phyloP scores from a whole-genome alignment of 1,140 invertebrate genomes.

The Andricus grossulariae region DNA sequence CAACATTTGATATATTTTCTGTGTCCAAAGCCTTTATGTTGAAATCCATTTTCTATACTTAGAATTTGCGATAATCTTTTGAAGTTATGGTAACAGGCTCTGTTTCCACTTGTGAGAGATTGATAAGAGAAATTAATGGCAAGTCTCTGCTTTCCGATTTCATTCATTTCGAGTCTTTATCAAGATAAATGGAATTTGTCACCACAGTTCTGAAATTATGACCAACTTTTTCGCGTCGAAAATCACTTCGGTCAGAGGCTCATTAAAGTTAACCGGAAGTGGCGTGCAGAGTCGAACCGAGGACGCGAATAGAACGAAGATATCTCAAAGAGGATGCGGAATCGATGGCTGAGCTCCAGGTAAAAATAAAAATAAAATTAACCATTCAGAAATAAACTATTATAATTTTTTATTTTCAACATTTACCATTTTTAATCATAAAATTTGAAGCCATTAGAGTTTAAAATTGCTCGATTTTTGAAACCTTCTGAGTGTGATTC shows the following conservation, averaged over 20 bases:
- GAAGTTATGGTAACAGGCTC: too few relatives aligned
- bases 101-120: too few relatives aligned
- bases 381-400: background rate
- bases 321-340: constrained; percentile 52
- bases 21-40: too few relatives aligned
- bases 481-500: too few relatives aligned
- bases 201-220: background rate
- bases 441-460: too few relatives aligned
- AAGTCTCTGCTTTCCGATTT: background rate
- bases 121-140: too few relatives aligned
- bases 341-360: constrained; percentile 60
- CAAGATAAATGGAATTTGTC: background rate
- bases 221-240: background rate
- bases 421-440: too few relatives aligned
- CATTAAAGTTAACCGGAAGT: background rate
- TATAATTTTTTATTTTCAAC: background rate
- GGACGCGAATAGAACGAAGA: constrained; percentile 36
- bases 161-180: background rate
- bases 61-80: too few relatives aligned
- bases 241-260: background rate
- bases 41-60: too few relatives aligned
- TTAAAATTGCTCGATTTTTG: too few relatives aligned
- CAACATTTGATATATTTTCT: too few relatives aligned
- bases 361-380: constrained; percentile 46
- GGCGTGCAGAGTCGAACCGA: constrained; percentile 1